Conservation (phyloP, 2,888 invertebrate species). For the Augiades crinisus region DNA sequence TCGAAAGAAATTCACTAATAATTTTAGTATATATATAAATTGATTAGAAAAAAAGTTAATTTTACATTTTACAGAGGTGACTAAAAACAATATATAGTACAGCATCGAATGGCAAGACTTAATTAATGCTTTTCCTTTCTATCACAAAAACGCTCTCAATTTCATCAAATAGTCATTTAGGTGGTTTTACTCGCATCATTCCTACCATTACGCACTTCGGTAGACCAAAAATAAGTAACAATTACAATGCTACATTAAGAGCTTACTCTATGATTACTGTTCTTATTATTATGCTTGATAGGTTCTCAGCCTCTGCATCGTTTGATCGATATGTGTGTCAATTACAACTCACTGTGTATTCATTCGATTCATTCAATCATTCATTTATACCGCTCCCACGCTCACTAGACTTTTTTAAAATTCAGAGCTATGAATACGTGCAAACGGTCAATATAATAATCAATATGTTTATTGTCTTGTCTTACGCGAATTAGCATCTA, state of each 20-base stretch:
- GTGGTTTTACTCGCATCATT: conserved; percentile 21
- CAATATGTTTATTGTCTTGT: not conserved
- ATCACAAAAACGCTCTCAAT: conserved; percentile 2
- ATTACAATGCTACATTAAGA: conserved; percentile 52
- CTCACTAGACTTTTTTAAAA: not conserved
- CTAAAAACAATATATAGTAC: no score
- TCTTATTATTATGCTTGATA: conserved; percentile 40
- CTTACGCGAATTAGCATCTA: conserved; percentile 2
- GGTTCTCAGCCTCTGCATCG: conserved; percentile 16
- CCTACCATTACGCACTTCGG: conserved; percentile 50
- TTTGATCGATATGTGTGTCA: conserved; percentile 40
- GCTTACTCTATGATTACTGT: conserved; percentile 56
- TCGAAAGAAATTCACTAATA: no score
- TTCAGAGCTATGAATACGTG: no score
- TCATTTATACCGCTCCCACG: conserved; percentile 11
- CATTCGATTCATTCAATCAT: conserved; percentile 5
- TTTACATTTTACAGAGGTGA: no score
- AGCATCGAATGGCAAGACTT: conserved; percentile 1
- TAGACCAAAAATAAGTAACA: conserved; percentile 53
- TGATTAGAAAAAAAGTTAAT: no score
- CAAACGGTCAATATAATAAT: not conserved
- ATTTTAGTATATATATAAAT: no score
- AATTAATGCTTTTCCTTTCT: not conserved
- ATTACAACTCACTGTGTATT: conserved; percentile 9
- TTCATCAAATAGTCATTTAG: conserved; percentile 16